Evolutionary conservation across 2,113 vertebrate species (phyloP).

Genomic region (Fulica atra): DNA sequence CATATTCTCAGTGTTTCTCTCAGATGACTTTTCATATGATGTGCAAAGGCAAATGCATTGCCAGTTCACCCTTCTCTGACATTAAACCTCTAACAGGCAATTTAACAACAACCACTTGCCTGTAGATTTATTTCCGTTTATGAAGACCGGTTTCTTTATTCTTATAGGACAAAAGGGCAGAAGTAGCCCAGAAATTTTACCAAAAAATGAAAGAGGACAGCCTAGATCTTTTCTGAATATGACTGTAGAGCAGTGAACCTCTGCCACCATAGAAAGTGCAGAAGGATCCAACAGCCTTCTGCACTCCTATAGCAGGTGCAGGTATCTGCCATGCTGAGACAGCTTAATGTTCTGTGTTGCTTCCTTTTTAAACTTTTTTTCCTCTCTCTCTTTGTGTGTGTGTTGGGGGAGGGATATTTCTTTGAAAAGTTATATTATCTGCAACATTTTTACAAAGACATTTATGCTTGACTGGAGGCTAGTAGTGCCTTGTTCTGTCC

Average conservation of each 20-base stretch:
- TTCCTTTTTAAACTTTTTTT: background rate
- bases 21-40: background rate
- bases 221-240: background rate
- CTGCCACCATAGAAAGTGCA: fast-evolving
- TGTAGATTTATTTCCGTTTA: background rate
- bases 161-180: background rate
- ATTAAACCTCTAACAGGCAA: background rate
- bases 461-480: background rate
- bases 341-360: background rate
- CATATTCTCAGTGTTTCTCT: background rate
- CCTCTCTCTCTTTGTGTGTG: background rate
- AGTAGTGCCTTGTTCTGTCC: background rate
- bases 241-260: background rate
- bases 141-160: background rate
- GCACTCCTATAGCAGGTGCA: background rate
- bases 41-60: background rate
- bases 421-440: background rate
- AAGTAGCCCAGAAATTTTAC: background rate
- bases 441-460: background rate
- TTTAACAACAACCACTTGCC: background rate
- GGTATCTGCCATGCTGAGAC: background rate
- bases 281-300: background rate
- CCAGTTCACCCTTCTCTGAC: background rate
- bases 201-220: background rate
- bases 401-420: background rate